A percentile compares a stretch with the other conserved stretches of the same genome.
Conservation (phyloP, 2,797 vertebrate species). For the Gallinago nigripennis region DNA sequence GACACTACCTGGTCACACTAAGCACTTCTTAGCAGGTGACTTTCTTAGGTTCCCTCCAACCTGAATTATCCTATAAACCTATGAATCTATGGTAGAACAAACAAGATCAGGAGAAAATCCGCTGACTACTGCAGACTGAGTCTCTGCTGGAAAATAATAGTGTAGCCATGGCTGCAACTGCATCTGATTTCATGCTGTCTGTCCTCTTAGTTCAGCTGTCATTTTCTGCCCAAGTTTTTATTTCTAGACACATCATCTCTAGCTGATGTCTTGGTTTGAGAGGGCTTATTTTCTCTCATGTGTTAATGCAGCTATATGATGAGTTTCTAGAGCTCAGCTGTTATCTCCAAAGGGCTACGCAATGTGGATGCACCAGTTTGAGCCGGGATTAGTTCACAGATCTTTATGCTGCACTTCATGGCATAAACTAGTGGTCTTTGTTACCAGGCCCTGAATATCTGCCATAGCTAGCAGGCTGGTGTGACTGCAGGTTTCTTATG, state of each 20-base stretch:
- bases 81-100: not conserved
- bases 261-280: not conserved
- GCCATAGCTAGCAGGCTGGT: not conserved
- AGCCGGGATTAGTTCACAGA: not conserved
- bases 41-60: not conserved
- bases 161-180: not conserved
- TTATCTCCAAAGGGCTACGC: not conserved
- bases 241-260: not conserved
- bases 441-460: not conserved
- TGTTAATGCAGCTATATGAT: not conserved
- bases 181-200: not conserved
- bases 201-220: not conserved
- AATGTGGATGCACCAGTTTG: not conserved
- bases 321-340: not conserved
- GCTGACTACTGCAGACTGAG: not conserved
- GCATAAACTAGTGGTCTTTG: not conserved
- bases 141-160: not conserved
- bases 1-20: not conserved
- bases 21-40: not conserved
- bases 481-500: not conserved
- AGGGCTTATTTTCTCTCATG: not conserved
- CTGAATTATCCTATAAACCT: not conserved
- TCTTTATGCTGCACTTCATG: not conserved
- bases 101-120: not conserved
- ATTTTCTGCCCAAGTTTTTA: not conserved